Conservation (phyloP, 2,888 invertebrate species). For the Caenorhabditis zanzibari region DNA sequence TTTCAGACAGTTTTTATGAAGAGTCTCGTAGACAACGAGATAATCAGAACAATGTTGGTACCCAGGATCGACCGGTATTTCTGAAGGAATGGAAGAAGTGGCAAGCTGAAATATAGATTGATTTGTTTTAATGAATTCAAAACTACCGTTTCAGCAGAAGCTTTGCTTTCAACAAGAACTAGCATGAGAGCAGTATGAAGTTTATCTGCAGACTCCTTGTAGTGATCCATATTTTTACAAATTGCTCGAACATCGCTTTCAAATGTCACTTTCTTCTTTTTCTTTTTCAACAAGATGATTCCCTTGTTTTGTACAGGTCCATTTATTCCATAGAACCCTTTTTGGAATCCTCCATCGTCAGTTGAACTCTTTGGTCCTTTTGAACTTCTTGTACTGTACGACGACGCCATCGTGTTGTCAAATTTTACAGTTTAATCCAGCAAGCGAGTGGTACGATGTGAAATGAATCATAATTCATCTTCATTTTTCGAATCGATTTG, state of each 20-base stretch:
- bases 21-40: background rate
- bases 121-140: background rate
- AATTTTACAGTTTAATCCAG: conserved; percentile 22
- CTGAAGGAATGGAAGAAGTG: background rate
- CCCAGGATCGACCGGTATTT: conserved; percentile 1
- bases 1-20: conserved; percentile 7
- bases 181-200: conserved; percentile 30
- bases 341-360: conserved; percentile 26
- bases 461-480: background rate
- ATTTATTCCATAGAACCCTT: conserved; percentile 28
- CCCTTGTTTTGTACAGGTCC: background rate
- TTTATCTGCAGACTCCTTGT: conserved; percentile 26
- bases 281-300: conserved; percentile 30
- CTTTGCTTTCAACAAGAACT: conserved; percentile 12
- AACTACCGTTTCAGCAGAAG: conserved; percentile 2
- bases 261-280: background rate
- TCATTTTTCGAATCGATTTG: background rate
- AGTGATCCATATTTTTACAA: conserved; percentile 23
- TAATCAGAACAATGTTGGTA: conserved; percentile 38
- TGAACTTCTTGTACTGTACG: conserved; percentile 38
- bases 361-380: background rate
- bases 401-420: conserved; percentile 23
- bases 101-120: conserved; percentile 1
- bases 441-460: background rate
- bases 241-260: conserved; percentile 9